phyloP scores from a whole-genome alignment of 2,888 invertebrate species.

The Idaea dimidiata region DNA sequence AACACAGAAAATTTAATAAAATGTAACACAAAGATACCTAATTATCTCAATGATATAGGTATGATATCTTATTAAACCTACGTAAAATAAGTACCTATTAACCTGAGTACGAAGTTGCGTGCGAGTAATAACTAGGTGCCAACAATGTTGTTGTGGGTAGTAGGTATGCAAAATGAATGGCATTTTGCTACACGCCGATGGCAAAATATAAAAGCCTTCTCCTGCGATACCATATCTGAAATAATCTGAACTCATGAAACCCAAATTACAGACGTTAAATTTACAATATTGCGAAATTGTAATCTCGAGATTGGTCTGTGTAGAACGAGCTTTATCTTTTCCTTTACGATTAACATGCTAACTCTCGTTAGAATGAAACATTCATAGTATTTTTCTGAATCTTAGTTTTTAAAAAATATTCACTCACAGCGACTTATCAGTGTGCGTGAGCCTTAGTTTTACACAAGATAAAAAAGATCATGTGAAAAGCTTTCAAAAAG shows the following conservation, averaged over 20 bases:
- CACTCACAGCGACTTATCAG: neutral
- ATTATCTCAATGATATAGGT: neutral
- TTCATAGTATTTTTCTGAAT: neutral
- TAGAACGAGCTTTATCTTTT: neutral
- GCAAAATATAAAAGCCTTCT: neutral
- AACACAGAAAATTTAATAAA: neutral
- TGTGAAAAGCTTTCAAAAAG: neutral
- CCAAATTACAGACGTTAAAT: slow-evolving; percentile 6
- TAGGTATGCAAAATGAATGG: neutral
- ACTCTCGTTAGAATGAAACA: neutral
- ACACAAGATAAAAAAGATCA: neutral
- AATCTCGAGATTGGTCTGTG: slow-evolving; percentile 4
- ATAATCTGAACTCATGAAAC: slow-evolving; percentile 1
- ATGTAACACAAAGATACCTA: neutral
- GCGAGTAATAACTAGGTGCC: slow-evolving; percentile 1
- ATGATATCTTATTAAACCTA: neutral
- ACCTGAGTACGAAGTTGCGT: neutral
- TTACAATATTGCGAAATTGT: slow-evolving; percentile 5
- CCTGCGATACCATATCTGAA: neutral
- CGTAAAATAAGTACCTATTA: neutral
- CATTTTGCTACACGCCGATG: neutral
- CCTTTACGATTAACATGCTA: neutral
- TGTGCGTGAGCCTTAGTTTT: neutral
- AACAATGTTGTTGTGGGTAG: neutral
- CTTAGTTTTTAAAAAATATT: neutral